Conservation (phyloP, 2,797 vertebrate genomes). For the Myotis findleyi region DNA sequence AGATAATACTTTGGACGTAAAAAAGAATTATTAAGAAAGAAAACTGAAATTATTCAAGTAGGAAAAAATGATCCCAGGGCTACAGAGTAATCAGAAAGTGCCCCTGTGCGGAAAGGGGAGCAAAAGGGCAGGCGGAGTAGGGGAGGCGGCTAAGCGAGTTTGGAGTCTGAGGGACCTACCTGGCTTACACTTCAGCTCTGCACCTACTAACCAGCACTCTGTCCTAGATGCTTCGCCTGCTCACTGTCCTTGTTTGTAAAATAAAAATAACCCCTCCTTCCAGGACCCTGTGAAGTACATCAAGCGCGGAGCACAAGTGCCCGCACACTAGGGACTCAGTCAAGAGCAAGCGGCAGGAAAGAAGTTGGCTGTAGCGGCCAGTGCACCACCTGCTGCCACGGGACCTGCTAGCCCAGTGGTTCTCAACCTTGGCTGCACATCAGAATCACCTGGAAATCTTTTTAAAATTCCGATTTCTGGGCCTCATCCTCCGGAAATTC, state of each 20-base stretch:
- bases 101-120: neutral
- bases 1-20: neutral
- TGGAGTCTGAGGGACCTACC: neutral
- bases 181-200: neutral
- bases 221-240: neutral
- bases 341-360: neutral
- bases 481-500: too few species aligned
- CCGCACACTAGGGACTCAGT: neutral
- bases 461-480: too few species aligned
- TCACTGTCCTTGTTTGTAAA: neutral
- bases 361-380: neutral
- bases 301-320: neutral
- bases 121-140: neutral
- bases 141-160: neutral
- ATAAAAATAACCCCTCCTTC: neutral
- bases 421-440: too few species aligned
- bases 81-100: neutral
- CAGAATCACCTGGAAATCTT: too few species aligned
- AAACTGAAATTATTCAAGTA: neutral
- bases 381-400: neutral
- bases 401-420: neutral
- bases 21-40: constrained; percentile 47
- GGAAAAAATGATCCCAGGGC: constrained; percentile 1
- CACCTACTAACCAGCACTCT: neutral
- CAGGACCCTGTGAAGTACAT: neutral